Evolutionary conservation across 2,113 vertebrate species (phyloP), one percentile per base, ranked within the genome.

Genomic region (Gymnarchus niloticus): DNA sequence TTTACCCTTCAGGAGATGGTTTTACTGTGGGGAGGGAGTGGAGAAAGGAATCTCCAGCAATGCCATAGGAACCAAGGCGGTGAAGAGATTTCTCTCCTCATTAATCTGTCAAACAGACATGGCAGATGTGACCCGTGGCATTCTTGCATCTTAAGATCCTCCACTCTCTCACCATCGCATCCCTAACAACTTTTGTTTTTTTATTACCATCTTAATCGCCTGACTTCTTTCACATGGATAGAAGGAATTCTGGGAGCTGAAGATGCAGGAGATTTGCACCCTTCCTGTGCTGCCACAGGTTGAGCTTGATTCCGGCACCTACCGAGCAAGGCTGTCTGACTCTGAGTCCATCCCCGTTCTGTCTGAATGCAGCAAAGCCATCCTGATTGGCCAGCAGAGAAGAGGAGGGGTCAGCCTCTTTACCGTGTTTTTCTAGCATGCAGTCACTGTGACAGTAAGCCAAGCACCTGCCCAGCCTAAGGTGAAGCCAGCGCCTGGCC

Each of bases 311-410:
- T 65, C 46, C 17, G 37, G 14, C 37, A 6, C 46, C 33, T 6
- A 8, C 81, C 37, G 23, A 12, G 49, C 52, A 54, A 83, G 80
- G 44, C 28, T 2, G 9, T 3, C 46, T 54, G 61, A 77, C 2
- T 52, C 48, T 52, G 44, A 51, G 14, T n/a, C 23, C 12, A 23
- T 54, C 54, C 49, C 44, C 51, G 2, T 23, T 54, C 82, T 23
- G 17, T 83, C 82, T 57, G 44, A 83, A 59, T 19, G n/a, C 37
- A 33, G 73, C 2, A 69, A 44, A 7, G 46, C 73, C 33, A 44
- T 78, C 82, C 28, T 19, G 33, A 85, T 87, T 87, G 76, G 78
- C 86, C 84, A 17, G 44, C n/a, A 44, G 12, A 84, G 81, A 87
- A 54, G 59, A 59, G 54, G 48, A 48, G 48, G 69, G 84, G 57